phyloP scores from a whole-genome alignment of 2,888 invertebrate species.

The Cephus nigrinus region DNA sequence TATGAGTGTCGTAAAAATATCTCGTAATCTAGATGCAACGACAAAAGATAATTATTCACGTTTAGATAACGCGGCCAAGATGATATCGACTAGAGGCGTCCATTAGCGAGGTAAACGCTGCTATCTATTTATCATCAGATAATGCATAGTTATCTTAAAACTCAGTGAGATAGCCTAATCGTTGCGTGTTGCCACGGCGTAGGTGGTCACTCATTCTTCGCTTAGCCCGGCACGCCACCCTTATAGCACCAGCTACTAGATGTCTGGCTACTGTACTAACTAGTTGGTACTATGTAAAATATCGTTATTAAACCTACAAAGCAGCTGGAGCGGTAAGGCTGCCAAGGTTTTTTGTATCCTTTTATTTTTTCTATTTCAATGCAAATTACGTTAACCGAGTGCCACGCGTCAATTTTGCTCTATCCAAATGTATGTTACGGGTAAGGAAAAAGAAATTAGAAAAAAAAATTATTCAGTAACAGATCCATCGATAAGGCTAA shows the following conservation, averaged over 20 bases:
- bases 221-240: slow-evolving; percentile 11
- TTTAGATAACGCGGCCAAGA: slow-evolving; percentile 54
- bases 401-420: not conserved
- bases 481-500: not conserved
- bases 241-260: not conserved
- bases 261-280: not conserved
- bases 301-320: not conserved
- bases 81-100: slow-evolving; percentile 49
- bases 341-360: not conserved
- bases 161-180: slow-evolving; percentile 46
- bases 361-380: not conserved
- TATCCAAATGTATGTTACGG: not conserved
- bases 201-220: slow-evolving; percentile 28
- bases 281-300: not conserved
- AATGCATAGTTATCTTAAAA: slow-evolving; percentile 53
- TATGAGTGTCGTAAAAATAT: slow-evolving; percentile 23
- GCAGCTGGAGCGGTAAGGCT: not conserved
- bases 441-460: not conserved
- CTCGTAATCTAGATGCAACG: slow-evolving; percentile 25
- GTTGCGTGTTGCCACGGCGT: slow-evolving; percentile 47
- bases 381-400: not conserved
- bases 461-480: not conserved
- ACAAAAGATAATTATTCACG: slow-evolving; percentile 54
- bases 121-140: slow-evolving; percentile 58
- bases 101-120: slow-evolving; percentile 49